Base-by-base conservation (phyloP, 2,797 vertebrate species). In the Petrocephalus schoutedeni region DNA sequence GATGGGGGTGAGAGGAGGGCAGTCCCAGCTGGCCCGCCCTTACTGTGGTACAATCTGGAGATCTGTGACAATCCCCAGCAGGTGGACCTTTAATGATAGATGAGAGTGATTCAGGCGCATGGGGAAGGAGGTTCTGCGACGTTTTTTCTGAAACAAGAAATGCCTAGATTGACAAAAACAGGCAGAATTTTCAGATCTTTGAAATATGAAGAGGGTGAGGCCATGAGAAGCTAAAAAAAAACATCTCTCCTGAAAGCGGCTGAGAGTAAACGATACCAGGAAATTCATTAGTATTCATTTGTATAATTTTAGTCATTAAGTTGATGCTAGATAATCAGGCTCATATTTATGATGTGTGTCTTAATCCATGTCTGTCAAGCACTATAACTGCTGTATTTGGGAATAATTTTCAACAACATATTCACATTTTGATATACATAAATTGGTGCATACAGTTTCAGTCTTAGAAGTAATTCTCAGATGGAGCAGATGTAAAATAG, bases 11-110 rank as follows among this genome's bases (percentile, higher is more conserved):
- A 56, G 51, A 36, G 53, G 74, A 80, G 41, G 36, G 74, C 19
- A n/a, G 36, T 21, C 74, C n/a, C 7, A 80, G 74, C 8, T 9
- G 74, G 74, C 19, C 45, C 1, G 19, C 74, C 41, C 41, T 80
- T 80, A 80, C 74, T 80, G 74, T 80, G 74, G 74, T 80, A 49
- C 71, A 77, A 77, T 77, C 74, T 80, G 74, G 74, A 45, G 41
- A 80, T 80, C 19, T 45, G 41, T 80, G 74, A 49, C 74, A 80
- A 80, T 49, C n/a, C 74, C 36, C 41, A 49, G 74, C 41, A 80
- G 74, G 41, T n/a, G 41, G 7, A 74, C 7, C 41, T 80, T 77
- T 4, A 49, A 45, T 80, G 74, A 21, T 49, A 49, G 41, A 80
- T 80, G 74, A 49, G 41, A 80, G 74, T 80, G 74, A 49, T 49